Evolutionary conservation across 2,797 vertebrate species (phyloP), one percentile per base, ranked within the genome.

Genomic region (Chelidonichthys spinosus): DNA sequence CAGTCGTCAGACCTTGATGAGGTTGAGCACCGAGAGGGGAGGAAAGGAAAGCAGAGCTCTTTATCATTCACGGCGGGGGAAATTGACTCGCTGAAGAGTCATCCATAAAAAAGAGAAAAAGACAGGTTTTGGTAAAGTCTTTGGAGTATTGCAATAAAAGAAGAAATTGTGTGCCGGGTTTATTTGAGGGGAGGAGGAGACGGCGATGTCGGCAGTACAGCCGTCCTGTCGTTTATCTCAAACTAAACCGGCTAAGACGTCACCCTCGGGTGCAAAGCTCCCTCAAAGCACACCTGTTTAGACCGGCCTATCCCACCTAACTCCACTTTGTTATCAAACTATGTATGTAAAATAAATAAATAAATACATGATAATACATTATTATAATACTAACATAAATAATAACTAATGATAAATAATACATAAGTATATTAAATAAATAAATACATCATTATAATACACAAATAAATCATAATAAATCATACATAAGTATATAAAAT

Each of bases 31-130:
- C 14, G 18, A 76, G 65, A 79, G 42, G 11, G 52, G 61, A 25
- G 25, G 68, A 40, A 69, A 63, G 79, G 77, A 73, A 72, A 81
- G 78, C 58, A 59, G 66, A 59, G 32, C 77, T 74, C 52, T 77
- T 86, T 70, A 89, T 91, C 82, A 86, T 72, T 81, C 39, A 47
- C 32, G 63, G 76, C 80, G 78, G 80, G 73, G n/a, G 58, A 69
- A 86, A 85, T 72, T 79, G 79, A 65, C 72, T 82, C 79, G 59
- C 63, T 54, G 37, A 80, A 71, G 77, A 89, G 74, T 81, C 68
- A 82, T 85, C 70, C 67, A 80, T 81, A 64, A 76, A 75, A 63
- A 42, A 40, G 7, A 54, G 36, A 78, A 63, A 65, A 54, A 42
- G 49, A 72, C 15, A 64, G 67, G 83, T 69, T 83, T 74, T 61